These are phyloP conservation scores for Capreolus pygargus DNA, from an alignment of 2,113 vertebrate species.

Conservation along the genomic window DNA sequence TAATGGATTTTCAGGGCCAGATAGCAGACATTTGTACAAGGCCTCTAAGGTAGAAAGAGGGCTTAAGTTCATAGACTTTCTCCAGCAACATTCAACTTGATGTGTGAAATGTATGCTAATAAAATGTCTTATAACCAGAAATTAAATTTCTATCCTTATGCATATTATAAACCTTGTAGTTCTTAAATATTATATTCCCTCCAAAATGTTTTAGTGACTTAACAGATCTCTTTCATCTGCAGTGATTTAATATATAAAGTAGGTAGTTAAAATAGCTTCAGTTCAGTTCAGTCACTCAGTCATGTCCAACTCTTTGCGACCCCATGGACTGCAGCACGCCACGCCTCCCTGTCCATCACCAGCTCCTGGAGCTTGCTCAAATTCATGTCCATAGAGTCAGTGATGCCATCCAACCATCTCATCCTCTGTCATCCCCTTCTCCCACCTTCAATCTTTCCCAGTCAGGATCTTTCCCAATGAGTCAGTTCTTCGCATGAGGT, in stretches of 20 bases:
- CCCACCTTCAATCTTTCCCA: neutral
- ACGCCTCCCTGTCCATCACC: neutral
- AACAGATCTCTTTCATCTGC: constrained; percentile 71
- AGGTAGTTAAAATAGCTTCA: constrained; percentile 76
- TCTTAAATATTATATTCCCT: constrained; percentile 72
- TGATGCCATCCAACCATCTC: neutral
- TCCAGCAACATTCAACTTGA: neutral
- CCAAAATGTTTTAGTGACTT: constrained; percentile 71
- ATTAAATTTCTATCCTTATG: neutral
- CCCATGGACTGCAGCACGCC: neutral
- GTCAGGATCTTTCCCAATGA: neutral
- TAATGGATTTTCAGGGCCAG: neutral
- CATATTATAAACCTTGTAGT: constrained; percentile 55
- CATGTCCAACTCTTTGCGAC: neutral
- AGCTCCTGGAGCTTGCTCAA: neutral
- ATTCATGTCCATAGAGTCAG: neutral
- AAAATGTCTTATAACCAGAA: neutral
- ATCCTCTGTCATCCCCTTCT: neutral
- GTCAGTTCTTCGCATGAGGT: neutral
- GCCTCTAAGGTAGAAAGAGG: neutral
- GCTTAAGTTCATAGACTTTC: neutral
- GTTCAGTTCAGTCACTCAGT: neutral
- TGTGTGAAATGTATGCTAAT: neutral
- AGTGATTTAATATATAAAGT: constrained; percentile 76
- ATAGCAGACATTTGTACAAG: neutral